These are phyloP conservation scores for Diorhabda carinulata DNA, from an alignment of 1,140 invertebrate genomes.

Conservation along the genomic window DNA sequence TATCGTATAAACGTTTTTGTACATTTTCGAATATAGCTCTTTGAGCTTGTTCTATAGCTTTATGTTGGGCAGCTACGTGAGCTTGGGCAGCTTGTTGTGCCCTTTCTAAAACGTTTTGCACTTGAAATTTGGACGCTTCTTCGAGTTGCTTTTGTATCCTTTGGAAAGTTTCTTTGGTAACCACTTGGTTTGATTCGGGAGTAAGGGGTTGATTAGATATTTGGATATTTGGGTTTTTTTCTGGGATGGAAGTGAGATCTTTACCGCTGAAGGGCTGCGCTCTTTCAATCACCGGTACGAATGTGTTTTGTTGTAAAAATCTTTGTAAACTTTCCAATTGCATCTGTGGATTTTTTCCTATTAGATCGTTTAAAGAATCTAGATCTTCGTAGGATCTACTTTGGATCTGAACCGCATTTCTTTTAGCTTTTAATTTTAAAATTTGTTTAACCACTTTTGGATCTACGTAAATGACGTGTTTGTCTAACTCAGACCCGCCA, in stretches of 20 bases:
- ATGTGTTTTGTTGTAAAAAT: constrained; percentile 22
- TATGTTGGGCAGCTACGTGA: constrained; percentile 34
- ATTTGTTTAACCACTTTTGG: constrained; percentile 19
- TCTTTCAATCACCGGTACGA: constrained; percentile 14
- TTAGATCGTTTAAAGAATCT: constrained; percentile 28
- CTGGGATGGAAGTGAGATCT: constrained; percentile 17
- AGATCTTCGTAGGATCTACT: constrained; percentile 15
- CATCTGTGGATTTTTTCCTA: constrained; percentile 32
- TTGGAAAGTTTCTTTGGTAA: constrained; percentile 14
- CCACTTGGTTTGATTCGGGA: constrained; percentile 14
- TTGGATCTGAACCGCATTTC: constrained; percentile 6
- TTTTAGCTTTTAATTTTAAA: background rate
- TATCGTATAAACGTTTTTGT: constrained; percentile 26
- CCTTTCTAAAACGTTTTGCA: constrained; percentile 26
- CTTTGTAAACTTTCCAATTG: constrained; percentile 38
- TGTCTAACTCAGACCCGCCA: background rate
- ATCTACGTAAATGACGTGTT: constrained; percentile 18
- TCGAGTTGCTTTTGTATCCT: constrained; percentile 32
- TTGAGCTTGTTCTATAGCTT: constrained; percentile 34
- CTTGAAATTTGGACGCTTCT: constrained; percentile 31
- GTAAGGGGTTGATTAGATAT: constrained; percentile 19
- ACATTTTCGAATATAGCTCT: constrained; percentile 32
- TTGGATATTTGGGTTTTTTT: constrained; percentile 21
- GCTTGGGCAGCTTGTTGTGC: constrained; percentile 35
- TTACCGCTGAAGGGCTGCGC: constrained; percentile 13